Percentiles rank a stretch among this genome's conserved stretches.
These are phyloP conservation scores for Eupithecia pulchellata DNA, from an alignment of 2,888 invertebrate genomes.

Conservation along the genomic window DNA sequence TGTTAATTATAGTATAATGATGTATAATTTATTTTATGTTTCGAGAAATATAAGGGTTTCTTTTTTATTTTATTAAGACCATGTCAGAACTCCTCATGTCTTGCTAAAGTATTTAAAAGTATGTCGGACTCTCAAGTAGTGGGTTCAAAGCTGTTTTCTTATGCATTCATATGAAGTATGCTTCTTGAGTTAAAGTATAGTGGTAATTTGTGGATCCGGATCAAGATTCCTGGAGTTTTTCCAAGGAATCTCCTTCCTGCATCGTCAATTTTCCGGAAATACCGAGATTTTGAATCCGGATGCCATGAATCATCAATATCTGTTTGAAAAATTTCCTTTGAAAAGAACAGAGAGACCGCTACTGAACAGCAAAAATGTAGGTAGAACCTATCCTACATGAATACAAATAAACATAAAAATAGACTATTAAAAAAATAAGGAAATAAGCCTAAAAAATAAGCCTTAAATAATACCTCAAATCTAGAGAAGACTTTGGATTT, in stretches of 20 bases:
- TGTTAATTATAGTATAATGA: too few relatives aligned
- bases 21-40: too few relatives aligned
- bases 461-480: background rate
- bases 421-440: too few relatives aligned
- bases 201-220: background rate
- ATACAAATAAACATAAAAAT: background rate
- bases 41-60: too few relatives aligned
- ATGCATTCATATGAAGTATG: background rate
- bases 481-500: background rate
- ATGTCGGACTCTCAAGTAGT: background rate
- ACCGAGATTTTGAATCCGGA: background rate
- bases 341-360: too few relatives aligned
- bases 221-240: background rate
- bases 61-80: background rate
- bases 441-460: too few relatives aligned
- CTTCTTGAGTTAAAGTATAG: background rate
- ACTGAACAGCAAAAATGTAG: background rate
- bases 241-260: background rate
- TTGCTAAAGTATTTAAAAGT: background rate
- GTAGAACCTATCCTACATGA: background rate
- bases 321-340: background rate
- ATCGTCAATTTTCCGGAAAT: slow-evolving; percentile 1
- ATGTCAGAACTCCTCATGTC: background rate
- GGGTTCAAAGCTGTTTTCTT: background rate
- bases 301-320: background rate